Base-by-base conservation (phyloP, 2,797 vertebrate genomes). In the Gila robusta region DNA sequence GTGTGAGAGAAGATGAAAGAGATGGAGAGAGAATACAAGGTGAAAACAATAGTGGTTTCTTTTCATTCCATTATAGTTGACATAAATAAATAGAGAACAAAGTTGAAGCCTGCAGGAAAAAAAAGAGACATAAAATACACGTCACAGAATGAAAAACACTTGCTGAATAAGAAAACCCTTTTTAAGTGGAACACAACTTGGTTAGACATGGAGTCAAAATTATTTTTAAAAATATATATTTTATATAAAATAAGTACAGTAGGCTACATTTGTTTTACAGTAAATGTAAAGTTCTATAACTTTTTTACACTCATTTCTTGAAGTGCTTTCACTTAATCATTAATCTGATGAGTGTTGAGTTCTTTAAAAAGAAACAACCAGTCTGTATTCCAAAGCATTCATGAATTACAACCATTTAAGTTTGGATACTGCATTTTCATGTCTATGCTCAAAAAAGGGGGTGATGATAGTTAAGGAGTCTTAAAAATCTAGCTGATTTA, bases 1-100 rank as follows among this genome's bases (percentile, higher is more conserved):
- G 49, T 59, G 54, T 64, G 52, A 73, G 39, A 72, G n/a, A 81
- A 54, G 79, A 64, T 79, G 39, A 81, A 47, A 86, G 67, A 73
- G 26, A 39, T 17, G 16, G 39, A 74, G 74, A 70, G 49, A 28
- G 52, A 72, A 52, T 16, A n/a, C 19, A 6, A n/a, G 16, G 16
- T 28, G 26, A 32, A 66, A 80, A 80, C 79, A 69, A 70, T 37
- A 35, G 44, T 81, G 37, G 12, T 32, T 47, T 28, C 9, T 81
- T 37, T 81, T 26, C 64, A 54, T 35, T 39, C 17, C 49, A 52
- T 66, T 23, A 80, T 12, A 21, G n/a, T 26, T 54, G 21, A 54
- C 21, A 23, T 62, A 39, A 81, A 69, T 52, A 39, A 37, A 35
- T 35, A 81, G 2, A 54, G 47, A 81, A 81, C 66, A 70, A 70